Percentiles rank a stretch among this genome's conserved stretches.
Conservation (phyloP, 1,140 invertebrate genomes). For the Callitettix versicolor region DNA sequence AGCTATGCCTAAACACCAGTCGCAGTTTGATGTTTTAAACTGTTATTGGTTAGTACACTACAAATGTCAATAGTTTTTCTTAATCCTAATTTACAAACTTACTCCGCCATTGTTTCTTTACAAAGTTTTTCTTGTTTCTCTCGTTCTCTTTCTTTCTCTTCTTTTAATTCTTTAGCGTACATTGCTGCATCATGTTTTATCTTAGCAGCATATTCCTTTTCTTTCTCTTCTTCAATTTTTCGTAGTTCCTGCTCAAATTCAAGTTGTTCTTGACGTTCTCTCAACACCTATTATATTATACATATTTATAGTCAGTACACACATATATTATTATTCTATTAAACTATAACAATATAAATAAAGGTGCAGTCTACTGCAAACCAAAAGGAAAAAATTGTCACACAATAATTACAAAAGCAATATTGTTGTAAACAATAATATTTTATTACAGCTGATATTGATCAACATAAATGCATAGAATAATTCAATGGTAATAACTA, state of each 20-base stretch:
- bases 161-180: constrained; percentile 19
- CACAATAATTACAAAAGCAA: too few species aligned
- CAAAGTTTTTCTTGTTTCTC: constrained; percentile 16
- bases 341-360: not conserved
- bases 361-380: too few species aligned
- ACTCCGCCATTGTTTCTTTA: constrained; percentile 15
- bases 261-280: constrained; percentile 19
- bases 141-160: constrained; percentile 6
- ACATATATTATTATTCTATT: not conserved
- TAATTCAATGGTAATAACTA: not conserved
- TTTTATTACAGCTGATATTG: not conserved
- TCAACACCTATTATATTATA: constrained; percentile 12
- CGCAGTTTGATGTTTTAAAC: too few species aligned
- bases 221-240: constrained; percentile 19
- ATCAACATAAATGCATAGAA: not conserved
- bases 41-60: too few species aligned
- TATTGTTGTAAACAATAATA: too few species aligned
- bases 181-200: constrained; percentile 17
- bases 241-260: constrained; percentile 21
- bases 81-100: too few species aligned
- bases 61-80: too few species aligned
- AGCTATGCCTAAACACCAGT: too few species aligned
- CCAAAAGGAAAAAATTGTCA: too few species aligned
- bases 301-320: not conserved
- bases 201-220: constrained; percentile 16